Conservation (phyloP, 2,888 invertebrate genomes). For the Timandra comae region DNA sequence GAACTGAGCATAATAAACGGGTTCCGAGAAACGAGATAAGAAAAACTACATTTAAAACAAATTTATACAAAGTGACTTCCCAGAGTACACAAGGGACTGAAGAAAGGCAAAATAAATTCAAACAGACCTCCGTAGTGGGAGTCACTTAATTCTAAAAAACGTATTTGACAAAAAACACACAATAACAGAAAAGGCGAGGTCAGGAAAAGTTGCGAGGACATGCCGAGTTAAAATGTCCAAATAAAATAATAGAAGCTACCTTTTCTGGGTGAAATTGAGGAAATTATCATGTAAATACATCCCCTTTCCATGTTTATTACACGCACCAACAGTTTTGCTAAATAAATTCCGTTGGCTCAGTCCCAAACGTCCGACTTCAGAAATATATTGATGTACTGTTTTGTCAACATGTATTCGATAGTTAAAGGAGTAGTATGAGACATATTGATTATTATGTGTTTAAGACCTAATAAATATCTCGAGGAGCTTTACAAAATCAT, state of each 20-base stretch:
- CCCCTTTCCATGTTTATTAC: slow-evolving; percentile 36
- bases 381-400: slow-evolving; percentile 29
- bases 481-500: no score
- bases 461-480: no score
- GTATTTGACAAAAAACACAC: no score
- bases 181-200: slow-evolving; percentile 1
- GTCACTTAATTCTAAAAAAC: no score
- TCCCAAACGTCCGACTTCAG: slow-evolving; percentile 38
- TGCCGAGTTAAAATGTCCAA: slow-evolving; percentile 7
- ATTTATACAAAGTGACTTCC: no score
- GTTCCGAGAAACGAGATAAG: slow-evolving; percentile 5
- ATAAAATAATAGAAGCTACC: slow-evolving; percentile 8
- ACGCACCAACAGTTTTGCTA: slow-evolving; percentile 41
- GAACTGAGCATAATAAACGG: no score
- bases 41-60: no score
- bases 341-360: slow-evolving; percentile 50
- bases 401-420: slow-evolving; percentile 41
- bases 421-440: slow-evolving; percentile 19
- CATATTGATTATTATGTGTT: no score
- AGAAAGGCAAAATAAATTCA: no score
- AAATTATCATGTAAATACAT: slow-evolving; percentile 44
- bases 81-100: no score
- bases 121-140: no score
- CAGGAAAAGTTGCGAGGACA: neutral
- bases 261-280: slow-evolving; percentile 14